Base-by-base conservation (phyloP, 2,113 vertebrate genomes). In the Raja brachyura region DNA sequence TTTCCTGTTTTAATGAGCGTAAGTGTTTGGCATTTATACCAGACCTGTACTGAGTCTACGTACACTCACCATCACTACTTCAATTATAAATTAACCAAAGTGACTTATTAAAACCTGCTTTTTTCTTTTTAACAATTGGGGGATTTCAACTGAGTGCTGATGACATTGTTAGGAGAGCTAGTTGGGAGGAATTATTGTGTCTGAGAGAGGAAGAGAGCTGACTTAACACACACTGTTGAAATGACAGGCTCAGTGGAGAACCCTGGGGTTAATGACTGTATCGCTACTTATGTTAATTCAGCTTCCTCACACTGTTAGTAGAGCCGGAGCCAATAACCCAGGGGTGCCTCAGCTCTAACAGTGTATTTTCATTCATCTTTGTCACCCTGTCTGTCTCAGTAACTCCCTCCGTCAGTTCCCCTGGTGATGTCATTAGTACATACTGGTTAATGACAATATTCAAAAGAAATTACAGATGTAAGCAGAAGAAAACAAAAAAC, bases 401-500 rank as follows among this genome's bases (percentile, higher is more conserved):
- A 92, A 92, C 90, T 92, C 90, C 66, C 33, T 92, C 63, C 68
- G 8, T 92, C 90, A 92, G 90, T 92, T 92, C 88, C 66, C 88
- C 63, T 54, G 88, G 88, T 92, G 90, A 92, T 92, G 90, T 92
- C 90, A 92, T 92, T 92, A 74, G 9, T 28, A 54, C 90, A 70
- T 92, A 92, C 90, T 74, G 66, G 90, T 92, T 92, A 92, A 92
- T 92, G 39, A 92, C 90, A 92, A 92, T 92, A 74, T 92, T 92
- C 90, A 92, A 73, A 92, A 74, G 33, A 92, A 73, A 54, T 73
- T 92, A 54, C 63, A 54, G 18, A 92, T 92, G 54, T 73, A 48
- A 54, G 90, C 33, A 73, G 33, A 92, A 92, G 66, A 73, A 92
- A 92, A 74, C 90, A 92, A 74, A 92, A 92, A 33, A 10, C 70